A percentile compares a stretch with the other conserved stretches of the same genome.
These are phyloP conservation scores for Tenualosa thibaudeaui DNA, from an alignment of 2,797 vertebrate species.

Conservation along the genomic window DNA sequence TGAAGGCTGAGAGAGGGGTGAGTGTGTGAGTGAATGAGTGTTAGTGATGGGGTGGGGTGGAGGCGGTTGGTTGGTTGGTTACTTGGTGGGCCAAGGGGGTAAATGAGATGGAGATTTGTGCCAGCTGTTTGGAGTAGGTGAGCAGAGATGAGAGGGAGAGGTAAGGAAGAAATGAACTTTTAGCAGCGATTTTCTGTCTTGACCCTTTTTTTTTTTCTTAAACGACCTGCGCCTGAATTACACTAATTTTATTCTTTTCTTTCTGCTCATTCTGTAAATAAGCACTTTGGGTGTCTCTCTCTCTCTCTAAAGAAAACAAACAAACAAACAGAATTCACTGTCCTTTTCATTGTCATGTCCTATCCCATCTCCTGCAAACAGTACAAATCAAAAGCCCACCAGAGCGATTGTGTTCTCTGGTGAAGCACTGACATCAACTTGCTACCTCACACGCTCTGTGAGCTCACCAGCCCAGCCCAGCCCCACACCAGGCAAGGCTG, in stretches of 20 bases:
- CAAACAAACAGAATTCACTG: neutral
- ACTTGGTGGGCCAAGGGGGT: neutral
- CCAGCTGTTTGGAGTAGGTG: neutral
- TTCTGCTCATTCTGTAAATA: neutral
- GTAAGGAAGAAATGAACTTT: conserved; percentile 46
- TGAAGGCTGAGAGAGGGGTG: conserved; percentile 79
- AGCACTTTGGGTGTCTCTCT: conserved; percentile 13
- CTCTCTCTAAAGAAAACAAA: neutral
- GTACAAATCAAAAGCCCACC: conserved; percentile 22
- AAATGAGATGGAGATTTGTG: neutral
- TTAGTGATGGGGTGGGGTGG: neutral
- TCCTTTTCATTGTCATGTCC: neutral
- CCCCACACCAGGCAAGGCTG: conserved; percentile 40
- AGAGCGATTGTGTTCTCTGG: conserved; percentile 64
- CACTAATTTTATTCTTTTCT: neutral
- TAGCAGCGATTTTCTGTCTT: conserved; percentile 22
- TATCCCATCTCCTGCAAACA: neutral
- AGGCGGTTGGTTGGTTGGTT: neutral
- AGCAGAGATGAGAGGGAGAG: neutral
- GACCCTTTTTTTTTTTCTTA: conserved; percentile 33
- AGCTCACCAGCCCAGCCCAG: conserved; percentile 60
- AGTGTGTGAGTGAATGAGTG: conserved; percentile 25
- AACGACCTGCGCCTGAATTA: neutral
- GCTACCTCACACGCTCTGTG: conserved; percentile 78
- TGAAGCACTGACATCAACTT: conserved; percentile 81